These are phyloP conservation scores for Hemithea aestivaria DNA, from an alignment of 2,888 invertebrate species.

Conservation along the genomic window DNA sequence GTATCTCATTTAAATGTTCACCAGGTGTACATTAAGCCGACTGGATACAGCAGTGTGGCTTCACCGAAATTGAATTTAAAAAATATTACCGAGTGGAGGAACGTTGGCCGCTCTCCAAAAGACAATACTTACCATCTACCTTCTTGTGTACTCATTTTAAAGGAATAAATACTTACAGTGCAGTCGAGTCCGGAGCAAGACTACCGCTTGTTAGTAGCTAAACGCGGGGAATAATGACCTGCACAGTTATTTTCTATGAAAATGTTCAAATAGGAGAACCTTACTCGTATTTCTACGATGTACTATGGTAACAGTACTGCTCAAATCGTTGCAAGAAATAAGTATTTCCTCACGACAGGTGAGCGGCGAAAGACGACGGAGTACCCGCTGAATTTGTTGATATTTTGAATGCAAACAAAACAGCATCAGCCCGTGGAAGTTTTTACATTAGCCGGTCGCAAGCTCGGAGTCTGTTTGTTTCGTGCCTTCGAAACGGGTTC, in stretches of 20 bases:
- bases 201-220: slow-evolving; percentile 45
- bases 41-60: slow-evolving; percentile 71
- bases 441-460: slow-evolving; percentile 66
- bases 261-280: slow-evolving; percentile 10
- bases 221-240: slow-evolving; percentile 35
- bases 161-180: slow-evolving; percentile 60
- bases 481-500: slow-evolving; percentile 56
- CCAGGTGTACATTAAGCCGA: slow-evolving; percentile 76
- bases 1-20: slow-evolving; percentile 73
- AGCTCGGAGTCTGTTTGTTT: slow-evolving; percentile 58
- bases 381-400: slow-evolving; percentile 43
- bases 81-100: slow-evolving; percentile 74
- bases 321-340: slow-evolving; percentile 1
- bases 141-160: slow-evolving; percentile 71
- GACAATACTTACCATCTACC: slow-evolving; percentile 60
- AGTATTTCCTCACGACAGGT: background rate
- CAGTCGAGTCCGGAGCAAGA: slow-evolving; percentile 35
- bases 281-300: no score
- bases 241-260: slow-evolving; percentile 17
- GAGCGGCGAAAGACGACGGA: slow-evolving; percentile 28
- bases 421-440: slow-evolving; percentile 56
- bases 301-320: no score
- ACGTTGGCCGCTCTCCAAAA: slow-evolving; percentile 73
- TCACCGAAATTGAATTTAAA: slow-evolving; percentile 78
- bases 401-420: slow-evolving; percentile 63